Evolutionary conservation across 2,797 vertebrate species (phyloP).

Genomic region (Ciconia nigra): DNA sequence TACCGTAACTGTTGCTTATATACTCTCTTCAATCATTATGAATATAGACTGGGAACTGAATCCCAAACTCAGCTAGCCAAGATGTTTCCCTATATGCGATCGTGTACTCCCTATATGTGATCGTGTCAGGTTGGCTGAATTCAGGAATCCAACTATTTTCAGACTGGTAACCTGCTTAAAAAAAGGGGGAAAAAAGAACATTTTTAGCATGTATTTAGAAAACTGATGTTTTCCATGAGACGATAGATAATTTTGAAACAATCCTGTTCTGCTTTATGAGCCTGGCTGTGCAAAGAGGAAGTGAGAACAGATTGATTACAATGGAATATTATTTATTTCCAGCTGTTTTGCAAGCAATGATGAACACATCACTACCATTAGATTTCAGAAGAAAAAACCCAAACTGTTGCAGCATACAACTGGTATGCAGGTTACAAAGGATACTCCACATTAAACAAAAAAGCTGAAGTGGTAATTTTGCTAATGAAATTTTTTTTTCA

Average conservation of each 20-base stretch:
- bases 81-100: not conserved
- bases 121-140: not conserved
- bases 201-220: not conserved
- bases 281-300: not conserved
- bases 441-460: not conserved
- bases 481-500: not conserved
- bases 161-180: not conserved
- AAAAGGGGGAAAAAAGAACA: rapidly evolving
- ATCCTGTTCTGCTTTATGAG: not conserved
- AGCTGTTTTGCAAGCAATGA: not conserved
- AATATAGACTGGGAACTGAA: not conserved
- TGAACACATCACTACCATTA: not conserved
- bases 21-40: not conserved
- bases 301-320: not conserved
- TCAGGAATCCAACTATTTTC: not conserved
- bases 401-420: not conserved
- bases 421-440: not conserved
- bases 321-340: slow-evolving; percentile 1
- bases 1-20: rapidly evolving
- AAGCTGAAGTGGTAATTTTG: not conserved
- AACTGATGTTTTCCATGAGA: not conserved
- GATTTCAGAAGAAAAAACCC: not conserved
- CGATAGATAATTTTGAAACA: not conserved
- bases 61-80: not conserved
- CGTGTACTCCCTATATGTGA: not conserved